phyloP scores from a whole-genome alignment of 2,113 vertebrate genomes.

The Sclerurus mexicanus region DNA sequence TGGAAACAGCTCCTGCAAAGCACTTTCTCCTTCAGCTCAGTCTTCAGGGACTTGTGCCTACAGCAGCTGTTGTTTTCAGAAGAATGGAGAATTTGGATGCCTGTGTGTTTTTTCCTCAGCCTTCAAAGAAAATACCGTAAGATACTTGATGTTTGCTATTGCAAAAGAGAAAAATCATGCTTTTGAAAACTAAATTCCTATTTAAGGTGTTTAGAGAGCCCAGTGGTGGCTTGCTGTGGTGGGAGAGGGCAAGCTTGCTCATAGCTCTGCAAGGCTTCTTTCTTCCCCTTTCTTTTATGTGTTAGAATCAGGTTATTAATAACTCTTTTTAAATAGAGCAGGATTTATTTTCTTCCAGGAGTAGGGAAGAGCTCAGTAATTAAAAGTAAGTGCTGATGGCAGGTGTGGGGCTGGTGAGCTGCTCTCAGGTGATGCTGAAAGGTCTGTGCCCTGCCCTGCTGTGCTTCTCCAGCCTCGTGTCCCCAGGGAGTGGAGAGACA shows the following conservation, averaged over 20 bases:
- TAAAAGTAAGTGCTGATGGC: not conserved
- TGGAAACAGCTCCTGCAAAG: not conserved
- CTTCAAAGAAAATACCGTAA: not conserved
- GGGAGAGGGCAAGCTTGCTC: not conserved
- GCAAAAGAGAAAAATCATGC: not conserved
- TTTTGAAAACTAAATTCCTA: not conserved
- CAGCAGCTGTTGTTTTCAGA: not conserved
- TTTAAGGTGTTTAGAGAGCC: not conserved
- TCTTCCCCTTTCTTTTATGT: not conserved
- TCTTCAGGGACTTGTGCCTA: not conserved
- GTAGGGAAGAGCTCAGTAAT: not conserved
- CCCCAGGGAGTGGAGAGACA: not conserved
- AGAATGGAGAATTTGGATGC: not conserved
- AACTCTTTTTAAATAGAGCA: slow-evolving; percentile 39
- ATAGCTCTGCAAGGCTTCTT: not conserved
- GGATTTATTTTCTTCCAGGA: not conserved
- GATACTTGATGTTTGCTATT: not conserved
- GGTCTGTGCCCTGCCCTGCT: not conserved
- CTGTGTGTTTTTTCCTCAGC: not conserved
- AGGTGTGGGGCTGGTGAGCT: not conserved
- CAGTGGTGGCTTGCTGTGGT: not conserved
- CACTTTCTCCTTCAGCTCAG: not conserved
- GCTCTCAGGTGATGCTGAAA: not conserved
- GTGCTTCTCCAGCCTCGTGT: not conserved
- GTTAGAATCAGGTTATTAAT: slow-evolving; percentile 44